Percentiles rank a stretch among this genome's conserved stretches.
phyloP scores from a whole-genome alignment of 2,888 invertebrate genomes.

The Eilema depressum region DNA sequence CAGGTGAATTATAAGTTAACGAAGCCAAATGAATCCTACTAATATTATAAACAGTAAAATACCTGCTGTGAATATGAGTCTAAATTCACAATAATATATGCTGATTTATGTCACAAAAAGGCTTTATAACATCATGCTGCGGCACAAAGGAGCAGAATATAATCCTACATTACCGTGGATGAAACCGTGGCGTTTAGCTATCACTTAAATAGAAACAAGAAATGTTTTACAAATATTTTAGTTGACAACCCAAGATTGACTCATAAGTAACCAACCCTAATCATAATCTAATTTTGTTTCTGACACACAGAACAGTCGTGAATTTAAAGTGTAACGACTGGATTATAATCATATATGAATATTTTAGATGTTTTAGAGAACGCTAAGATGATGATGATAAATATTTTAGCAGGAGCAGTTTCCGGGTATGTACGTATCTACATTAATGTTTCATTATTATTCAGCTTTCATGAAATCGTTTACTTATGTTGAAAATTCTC shows the following conservation, averaged over 20 bases:
- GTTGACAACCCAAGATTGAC: neutral
- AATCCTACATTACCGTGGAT: too few species aligned
- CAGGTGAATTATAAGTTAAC: too few species aligned
- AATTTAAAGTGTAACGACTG: neutral
- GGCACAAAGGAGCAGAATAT: too few species aligned
- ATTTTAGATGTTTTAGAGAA: neutral
- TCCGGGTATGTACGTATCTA: slow-evolving; percentile 15
- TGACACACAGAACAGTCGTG: neutral
- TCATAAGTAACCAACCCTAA: neutral
- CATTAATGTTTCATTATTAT: slow-evolving; percentile 36
- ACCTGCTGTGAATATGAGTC: too few species aligned
- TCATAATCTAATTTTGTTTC: neutral
- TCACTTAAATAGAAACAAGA: neutral
- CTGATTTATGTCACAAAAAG: too few species aligned
- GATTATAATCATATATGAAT: slow-evolving; percentile 1
- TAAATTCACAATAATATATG: too few species aligned
- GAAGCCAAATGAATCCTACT: too few species aligned
- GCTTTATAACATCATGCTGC: too few species aligned
- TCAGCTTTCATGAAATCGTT: slow-evolving; percentile 33
- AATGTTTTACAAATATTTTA: neutral
- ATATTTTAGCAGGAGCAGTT: slow-evolving; percentile 8
- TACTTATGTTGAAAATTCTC: slow-evolving; percentile 33
- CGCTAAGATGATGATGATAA: neutral
- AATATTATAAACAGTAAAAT: too few species aligned
- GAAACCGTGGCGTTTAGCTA: neutral